Evolutionary conservation across 2,113 vertebrate species (phyloP).

Genomic region (Burhinus oedicnemus): DNA sequence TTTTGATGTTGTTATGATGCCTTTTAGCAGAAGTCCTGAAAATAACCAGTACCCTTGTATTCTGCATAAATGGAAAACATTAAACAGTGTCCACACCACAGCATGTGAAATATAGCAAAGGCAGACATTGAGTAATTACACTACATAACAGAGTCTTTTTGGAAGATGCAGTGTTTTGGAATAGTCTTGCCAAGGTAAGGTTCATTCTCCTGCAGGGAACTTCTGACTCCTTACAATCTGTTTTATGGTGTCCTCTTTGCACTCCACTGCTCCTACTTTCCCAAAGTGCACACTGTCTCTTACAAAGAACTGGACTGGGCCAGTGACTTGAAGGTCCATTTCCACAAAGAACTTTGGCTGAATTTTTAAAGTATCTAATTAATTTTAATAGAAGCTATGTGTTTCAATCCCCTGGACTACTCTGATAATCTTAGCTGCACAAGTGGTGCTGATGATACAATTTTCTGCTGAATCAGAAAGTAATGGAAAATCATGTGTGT

Average conservation of each 20-base stretch:
- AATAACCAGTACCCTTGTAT: neutral
- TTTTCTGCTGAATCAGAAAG: constrained; percentile 36
- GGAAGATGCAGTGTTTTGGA: neutral
- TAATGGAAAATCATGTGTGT: constrained; percentile 31
- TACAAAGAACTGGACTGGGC: neutral
- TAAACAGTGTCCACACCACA: neutral
- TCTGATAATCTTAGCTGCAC: constrained; percentile 4
- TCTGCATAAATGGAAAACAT: neutral
- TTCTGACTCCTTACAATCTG: neutral
- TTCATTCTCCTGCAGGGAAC: neutral
- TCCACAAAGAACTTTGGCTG: neutral
- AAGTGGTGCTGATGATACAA: constrained; percentile 14
- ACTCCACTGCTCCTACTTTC: neutral
- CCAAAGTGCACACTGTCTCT: accelerated
- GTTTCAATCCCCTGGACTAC: constrained; percentile 1
- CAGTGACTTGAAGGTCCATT: neutral
- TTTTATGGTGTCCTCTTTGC: neutral
- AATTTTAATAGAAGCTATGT: constrained; percentile 20
- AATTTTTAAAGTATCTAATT: constrained; percentile 7
- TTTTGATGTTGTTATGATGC: neutral
- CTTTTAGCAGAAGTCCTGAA: neutral
- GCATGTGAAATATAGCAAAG: neutral
- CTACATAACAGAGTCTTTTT: accelerated
- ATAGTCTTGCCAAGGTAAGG: neutral
- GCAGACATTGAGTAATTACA: neutral